Conservation (phyloP, 2,797 vertebrate genomes). For the Hafferia zeledoni region DNA sequence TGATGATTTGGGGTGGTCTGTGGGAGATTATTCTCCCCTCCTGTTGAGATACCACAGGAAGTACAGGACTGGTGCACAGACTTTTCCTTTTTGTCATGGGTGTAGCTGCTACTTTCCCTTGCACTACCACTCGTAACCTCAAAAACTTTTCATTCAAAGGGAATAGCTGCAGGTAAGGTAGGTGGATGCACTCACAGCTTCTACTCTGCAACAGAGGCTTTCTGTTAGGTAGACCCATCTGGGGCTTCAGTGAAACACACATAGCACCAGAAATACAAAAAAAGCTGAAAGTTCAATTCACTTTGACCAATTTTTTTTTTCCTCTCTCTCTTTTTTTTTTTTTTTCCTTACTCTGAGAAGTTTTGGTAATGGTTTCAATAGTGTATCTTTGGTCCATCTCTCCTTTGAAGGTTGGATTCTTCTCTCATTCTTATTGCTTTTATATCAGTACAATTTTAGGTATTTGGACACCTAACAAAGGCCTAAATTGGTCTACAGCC, state of each 20-base stretch:
- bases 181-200: neutral
- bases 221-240: fast-evolving
- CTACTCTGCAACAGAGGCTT: neutral
- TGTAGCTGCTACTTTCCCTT: slow-evolving; percentile 4
- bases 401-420: neutral
- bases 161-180: neutral
- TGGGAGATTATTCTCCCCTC: slow-evolving; percentile 36
- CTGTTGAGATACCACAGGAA: slow-evolving; percentile 40
- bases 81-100: neutral
- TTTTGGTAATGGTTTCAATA: neutral
- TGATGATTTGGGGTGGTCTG: slow-evolving; percentile 58
- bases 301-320: neutral
- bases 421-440: neutral
- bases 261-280: neutral
- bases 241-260: neutral
- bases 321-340: neutral
- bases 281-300: neutral
- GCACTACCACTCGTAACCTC: neutral
- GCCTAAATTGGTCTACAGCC: neutral
- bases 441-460: neutral
- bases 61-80: neutral
- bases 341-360: neutral
- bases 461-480: slow-evolving; percentile 8
- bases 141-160: neutral
- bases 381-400: neutral